These are phyloP conservation scores for Ligdia adustata DNA, from an alignment of 2,888 invertebrate species.

Conservation along the genomic window DNA sequence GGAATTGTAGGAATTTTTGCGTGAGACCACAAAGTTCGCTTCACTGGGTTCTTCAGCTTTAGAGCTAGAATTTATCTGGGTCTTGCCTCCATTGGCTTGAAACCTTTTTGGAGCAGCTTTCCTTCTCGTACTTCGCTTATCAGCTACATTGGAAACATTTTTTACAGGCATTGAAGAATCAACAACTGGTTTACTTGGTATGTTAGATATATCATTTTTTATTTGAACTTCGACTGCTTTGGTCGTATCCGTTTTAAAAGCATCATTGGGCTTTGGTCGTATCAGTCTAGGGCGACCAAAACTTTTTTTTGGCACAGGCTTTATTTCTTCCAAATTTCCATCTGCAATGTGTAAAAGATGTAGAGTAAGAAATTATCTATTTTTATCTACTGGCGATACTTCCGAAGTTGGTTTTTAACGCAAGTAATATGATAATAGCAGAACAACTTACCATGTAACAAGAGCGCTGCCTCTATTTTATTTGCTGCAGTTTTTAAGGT, in stretches of 20 bases:
- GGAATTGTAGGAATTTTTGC: constrained; percentile 41
- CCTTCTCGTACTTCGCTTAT: not conserved
- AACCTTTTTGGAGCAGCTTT: not conserved
- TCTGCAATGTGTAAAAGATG: not conserved
- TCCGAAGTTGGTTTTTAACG: too few species aligned
- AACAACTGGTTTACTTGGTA: too few species aligned
- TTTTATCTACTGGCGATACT: too few species aligned
- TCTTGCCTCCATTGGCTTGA: not conserved
- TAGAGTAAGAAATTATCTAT: too few species aligned
- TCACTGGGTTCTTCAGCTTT: not conserved
- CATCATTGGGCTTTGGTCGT: not conserved
- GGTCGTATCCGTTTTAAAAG: not conserved
- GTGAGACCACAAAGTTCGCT: not conserved
- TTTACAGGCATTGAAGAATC: too few species aligned
- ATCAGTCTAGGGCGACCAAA: not conserved
- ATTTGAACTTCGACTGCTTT: not conserved
- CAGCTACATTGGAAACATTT: too few species aligned
- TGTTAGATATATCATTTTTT: not conserved
- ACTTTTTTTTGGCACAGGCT: not conserved
- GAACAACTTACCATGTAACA: too few species aligned
- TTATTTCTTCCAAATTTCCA: not conserved
- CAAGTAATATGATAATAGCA: too few species aligned
- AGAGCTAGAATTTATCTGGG: not conserved
- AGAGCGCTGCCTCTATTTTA: too few species aligned
- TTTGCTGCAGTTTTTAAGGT: too few species aligned